phyloP scores from a whole-genome alignment of 2,888 invertebrate species.

The Dynastes hyllus region DNA sequence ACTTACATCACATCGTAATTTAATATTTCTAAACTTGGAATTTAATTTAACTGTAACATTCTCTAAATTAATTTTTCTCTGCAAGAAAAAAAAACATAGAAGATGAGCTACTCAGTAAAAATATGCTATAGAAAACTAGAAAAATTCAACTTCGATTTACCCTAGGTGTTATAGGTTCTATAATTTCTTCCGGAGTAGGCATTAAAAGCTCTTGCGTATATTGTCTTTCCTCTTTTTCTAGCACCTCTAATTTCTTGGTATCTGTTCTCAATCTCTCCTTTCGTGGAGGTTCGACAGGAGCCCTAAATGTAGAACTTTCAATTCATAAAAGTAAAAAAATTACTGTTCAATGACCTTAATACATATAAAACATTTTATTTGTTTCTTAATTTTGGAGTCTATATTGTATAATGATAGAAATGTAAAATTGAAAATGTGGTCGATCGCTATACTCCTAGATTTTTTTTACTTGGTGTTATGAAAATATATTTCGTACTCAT shows the following conservation, averaged over 20 bases:
- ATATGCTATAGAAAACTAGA: neutral
- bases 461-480: neutral
- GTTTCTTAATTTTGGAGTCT: no score
- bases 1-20: conserved; percentile 5
- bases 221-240: no score
- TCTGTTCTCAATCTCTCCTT: no score
- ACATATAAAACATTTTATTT: no score
- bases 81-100: neutral
- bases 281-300: no score
- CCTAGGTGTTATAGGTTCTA: neutral
- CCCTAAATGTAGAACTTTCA: no score
- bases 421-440: no score
- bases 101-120: neutral
- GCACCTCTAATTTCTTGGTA: no score
- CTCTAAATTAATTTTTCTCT: neutral
- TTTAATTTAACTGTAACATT: neutral
- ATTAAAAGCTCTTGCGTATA: no score
- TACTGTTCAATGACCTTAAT: no score
- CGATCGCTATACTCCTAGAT: neutral
- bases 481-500: neutral
- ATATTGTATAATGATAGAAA: no score
- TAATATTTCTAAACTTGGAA: neutral
- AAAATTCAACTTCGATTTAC: neutral
- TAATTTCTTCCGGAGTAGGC: neutral
- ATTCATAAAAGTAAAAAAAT: no score